Base-by-base conservation (phyloP, 1,140 invertebrate genomes). In the Chrysopa pallens region DNA sequence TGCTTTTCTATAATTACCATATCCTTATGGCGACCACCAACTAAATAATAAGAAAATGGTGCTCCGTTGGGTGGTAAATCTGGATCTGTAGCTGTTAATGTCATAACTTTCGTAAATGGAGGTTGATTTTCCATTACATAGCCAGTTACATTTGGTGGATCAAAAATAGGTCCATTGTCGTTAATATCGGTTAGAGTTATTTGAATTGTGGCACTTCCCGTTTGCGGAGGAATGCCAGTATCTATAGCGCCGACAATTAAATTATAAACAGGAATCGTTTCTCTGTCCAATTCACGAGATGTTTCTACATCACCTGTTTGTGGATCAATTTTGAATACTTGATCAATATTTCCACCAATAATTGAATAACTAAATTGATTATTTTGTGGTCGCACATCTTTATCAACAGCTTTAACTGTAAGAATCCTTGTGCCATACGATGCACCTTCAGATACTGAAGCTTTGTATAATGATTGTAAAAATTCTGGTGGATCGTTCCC, bases 401-500 rank as follows among this genome's bases (percentile, higher is more conserved):
- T 90, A 56, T 96, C 91, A 1, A 84, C 62, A 1, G 91, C 91
- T 55, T 80, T 76, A 0, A 96, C 88, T 13, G 74, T 74, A 4
- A 80, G 62, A 0, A 95, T 75, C 50, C 72, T 70, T 1, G 82
- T 76, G 0, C 85, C 88, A 4, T 76, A 55, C 0, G 56, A 46
- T 0, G 76, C 80, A 27, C 78, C 80, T 66, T 96, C 91, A 12
- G 78, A 80, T 6, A 94, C 69, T 28, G 64, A 70, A 0, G 78
- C 73, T 46, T 82, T 74, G 56, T 94, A 93, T 14, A 74, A 56
- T 17, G 67, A 67, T 49, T 84, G 70, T 8, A 80, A 57, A 57
- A 96, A 96, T 59, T 91, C 84, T 1, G 91, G 91, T 4, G 91
- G 88, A 68, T 95, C 90, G 55, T 95, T 95, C 5, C 90, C 89